phyloP scores from a whole-genome alignment of 30 jellyfish, hydroid and myxozoan species.

The Aurelia aurita complex sp. Pacific region DNA sequence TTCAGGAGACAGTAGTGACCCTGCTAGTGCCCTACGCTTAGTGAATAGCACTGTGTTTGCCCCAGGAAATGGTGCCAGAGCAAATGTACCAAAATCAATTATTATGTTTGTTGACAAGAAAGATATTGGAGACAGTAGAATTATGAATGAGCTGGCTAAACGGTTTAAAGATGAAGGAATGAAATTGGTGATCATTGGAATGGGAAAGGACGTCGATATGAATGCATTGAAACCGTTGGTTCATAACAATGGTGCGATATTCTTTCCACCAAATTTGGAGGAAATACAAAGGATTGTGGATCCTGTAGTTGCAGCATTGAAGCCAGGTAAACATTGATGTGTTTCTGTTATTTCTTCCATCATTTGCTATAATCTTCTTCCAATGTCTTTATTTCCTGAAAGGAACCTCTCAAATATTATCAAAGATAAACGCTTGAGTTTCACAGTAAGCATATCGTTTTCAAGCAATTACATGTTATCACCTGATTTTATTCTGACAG shows the following conservation, averaged over 20 bases:
- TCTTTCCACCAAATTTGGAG: conserved; percentile 85
- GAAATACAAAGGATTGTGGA: conserved; percentile 46
- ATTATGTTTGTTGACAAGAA: conserved; percentile 76
- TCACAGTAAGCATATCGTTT: no score
- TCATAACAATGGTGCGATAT: conserved; percentile 49
- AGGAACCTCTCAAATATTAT: no score
- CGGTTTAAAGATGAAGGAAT: conserved; percentile 74
- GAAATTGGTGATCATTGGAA: conserved; percentile 62
- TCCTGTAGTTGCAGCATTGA: conserved; percentile 65
- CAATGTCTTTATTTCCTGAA: no score
- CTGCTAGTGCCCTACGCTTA: conserved; percentile 56
- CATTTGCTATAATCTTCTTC: no score
- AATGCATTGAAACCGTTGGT: conserved; percentile 43
- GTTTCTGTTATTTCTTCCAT: no score
- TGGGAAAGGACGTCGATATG: conserved; percentile 62
- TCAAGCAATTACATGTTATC: no score
- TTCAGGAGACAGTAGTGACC: conserved; percentile 28
- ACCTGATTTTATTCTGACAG: no score
- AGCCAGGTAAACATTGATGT: conserved; percentile 62
- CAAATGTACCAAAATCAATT: conserved; percentile 73
- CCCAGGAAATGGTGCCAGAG: conserved; percentile 77
- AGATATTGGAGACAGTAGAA: conserved; percentile 36
- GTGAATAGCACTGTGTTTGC: conserved; percentile 70
- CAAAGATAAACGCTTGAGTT: no score
- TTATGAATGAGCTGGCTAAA: conserved; percentile 63